Evolutionary conservation across 2,797 vertebrate species (phyloP).

Genomic region (Sphenodon punctatus): DNA sequence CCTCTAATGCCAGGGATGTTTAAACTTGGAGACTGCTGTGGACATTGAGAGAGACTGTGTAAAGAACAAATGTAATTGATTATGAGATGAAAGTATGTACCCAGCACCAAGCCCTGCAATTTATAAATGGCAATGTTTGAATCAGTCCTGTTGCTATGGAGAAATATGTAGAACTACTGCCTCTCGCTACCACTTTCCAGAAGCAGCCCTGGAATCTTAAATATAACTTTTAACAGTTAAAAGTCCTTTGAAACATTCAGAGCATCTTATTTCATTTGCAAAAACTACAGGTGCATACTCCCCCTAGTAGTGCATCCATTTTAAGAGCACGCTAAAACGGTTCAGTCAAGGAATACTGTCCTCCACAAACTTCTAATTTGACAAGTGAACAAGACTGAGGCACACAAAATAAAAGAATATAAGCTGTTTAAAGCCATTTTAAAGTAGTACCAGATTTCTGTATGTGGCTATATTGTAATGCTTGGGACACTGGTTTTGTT

Average conservation of each 20-base stretch:
- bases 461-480: too few species aligned
- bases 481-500: background rate
- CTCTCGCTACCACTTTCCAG: too few species aligned
- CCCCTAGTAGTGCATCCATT: background rate
- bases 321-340: background rate
- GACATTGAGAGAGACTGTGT: too few species aligned
- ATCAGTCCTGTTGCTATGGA: rapidly evolving
- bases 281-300: background rate
- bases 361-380: background rate
- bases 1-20: rapidly evolving
- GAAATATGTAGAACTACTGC: rapidly evolving
- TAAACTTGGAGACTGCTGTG: rapidly evolving
- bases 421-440: background rate
- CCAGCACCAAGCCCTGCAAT: rapidly evolving
- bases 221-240: too few species aligned
- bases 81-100: background rate
- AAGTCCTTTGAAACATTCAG: background rate
- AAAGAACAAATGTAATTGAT: background rate
- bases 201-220: too few species aligned
- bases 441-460: background rate
- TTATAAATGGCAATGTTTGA: background rate
- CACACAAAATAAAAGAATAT: background rate
- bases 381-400: background rate
- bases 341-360: too few species aligned
- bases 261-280: background rate